Evolutionary conservation across 2,113 vertebrate genomes (phyloP), one percentile per base, ranked within the genome.

Genomic region (Hyla sarda): DNA sequence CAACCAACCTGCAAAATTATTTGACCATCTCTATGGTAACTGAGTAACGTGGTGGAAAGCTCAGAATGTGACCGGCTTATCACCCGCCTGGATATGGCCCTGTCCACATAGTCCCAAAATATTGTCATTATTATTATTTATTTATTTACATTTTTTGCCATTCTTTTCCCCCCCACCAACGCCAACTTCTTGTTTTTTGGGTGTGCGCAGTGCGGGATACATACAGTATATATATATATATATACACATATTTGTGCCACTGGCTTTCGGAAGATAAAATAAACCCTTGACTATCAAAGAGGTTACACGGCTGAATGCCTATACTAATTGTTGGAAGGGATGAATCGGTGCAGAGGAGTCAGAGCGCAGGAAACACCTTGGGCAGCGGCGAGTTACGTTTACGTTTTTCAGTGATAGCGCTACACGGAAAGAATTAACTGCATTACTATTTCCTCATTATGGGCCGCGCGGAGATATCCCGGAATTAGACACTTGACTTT

Each of bases 11-110:
- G 56, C 25, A 32, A 67, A 58, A 85, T 78, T 79, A 79, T 85
- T 78, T 85, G 21, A 56, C 34, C 75, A 85, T 85, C 52, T 65
- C 84, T 79, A 85, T 85, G 84, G 84, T 37, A 79, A 85, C 83
- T 77, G 60, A 67, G 76, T n/a, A 77, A 69, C 25, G 50, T 62
- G 37, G 56, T 25, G 54, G 50, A 69, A 67, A 78, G 83, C 74
- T 85, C 52, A 85, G 58, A 77, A 79, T 71, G 34, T 85, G 60
- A 56, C 62, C 76, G 47, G 60, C 84, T 85, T 85, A 85, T 85
- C 84, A 45, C 75, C 69, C 34, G 65, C 32, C 32, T 71, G 84
- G 75, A 85, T 65, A 79, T 85, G n/a, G 84, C 75, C 84, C 83
- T 69, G 28, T 52, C 83, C 37, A 48, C 16, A 28, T 17, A 79